Evolutionary conservation across 2,113 vertebrate genomes (phyloP).

Genomic region (Choloepus hoffmanni): DNA sequence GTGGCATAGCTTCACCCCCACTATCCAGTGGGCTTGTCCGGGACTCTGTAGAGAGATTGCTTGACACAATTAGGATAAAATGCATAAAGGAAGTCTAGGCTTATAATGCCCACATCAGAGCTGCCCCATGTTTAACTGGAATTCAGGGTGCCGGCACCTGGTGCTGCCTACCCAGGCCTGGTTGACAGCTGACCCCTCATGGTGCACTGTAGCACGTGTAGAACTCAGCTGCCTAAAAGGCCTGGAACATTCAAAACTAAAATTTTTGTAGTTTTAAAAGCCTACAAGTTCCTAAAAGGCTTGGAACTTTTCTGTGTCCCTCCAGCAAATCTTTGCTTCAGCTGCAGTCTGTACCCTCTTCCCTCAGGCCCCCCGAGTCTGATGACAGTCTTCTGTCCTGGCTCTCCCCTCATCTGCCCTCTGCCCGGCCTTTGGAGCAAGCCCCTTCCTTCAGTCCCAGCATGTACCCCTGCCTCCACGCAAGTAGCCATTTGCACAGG

Average conservation of each 20-base stretch:
- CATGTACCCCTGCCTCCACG: fast-evolving
- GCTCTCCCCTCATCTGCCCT: too few relatives aligned
- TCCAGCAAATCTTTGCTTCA: fast-evolving
- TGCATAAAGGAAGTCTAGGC: fast-evolving
- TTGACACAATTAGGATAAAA: not conserved
- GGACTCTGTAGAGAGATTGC: not conserved
- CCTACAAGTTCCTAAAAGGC: not conserved
- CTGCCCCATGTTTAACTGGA: not conserved
- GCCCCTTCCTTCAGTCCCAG: too few relatives aligned
- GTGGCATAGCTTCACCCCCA: not conserved
- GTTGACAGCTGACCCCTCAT: fast-evolving
- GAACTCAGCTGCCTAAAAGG: not conserved
- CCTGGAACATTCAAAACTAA: too few relatives aligned
- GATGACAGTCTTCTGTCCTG: not conserved
- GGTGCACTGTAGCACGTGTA: fast-evolving
- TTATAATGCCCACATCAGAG: fast-evolving
- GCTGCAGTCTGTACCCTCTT: fast-evolving
- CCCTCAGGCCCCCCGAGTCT: not conserved
- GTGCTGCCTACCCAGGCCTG: not conserved
- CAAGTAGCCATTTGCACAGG: fast-evolving
- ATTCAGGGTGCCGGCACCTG: fast-evolving
- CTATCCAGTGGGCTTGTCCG: fast-evolving
- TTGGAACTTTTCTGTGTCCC: not conserved
- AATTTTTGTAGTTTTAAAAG: too few relatives aligned
- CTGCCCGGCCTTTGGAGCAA: not conserved